Evolutionary conservation across 2,888 invertebrate species (phyloP).

Genomic region (Amiota minor): DNA sequence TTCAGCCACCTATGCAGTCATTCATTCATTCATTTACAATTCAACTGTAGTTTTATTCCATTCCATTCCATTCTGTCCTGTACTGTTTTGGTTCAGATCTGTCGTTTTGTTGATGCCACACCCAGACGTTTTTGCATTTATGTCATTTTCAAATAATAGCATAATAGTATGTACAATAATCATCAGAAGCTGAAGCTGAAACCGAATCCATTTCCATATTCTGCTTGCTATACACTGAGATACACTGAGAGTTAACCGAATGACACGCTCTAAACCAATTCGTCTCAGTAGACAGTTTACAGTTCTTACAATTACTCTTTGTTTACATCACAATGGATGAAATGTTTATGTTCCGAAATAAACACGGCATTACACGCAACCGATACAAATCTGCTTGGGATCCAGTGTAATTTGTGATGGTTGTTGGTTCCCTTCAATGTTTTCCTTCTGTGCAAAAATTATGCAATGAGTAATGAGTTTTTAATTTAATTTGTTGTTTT

Average conservation of each 20-base stretch:
- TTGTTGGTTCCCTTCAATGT: too few relatives aligned
- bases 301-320: slow-evolving; percentile 1
- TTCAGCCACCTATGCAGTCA: slow-evolving; percentile 41
- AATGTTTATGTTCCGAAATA: neutral
- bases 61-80: too few relatives aligned
- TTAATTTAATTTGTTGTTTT: too few relatives aligned
- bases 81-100: slow-evolving; percentile 51
- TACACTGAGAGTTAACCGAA: neutral
- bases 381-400: neutral
- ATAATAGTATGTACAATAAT: too few relatives aligned
- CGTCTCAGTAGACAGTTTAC: slow-evolving; percentile 4
- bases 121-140: slow-evolving; percentile 61
- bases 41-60: too few relatives aligned
- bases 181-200: too few relatives aligned
- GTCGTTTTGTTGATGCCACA: slow-evolving; percentile 45
- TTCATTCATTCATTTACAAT: slow-evolving; percentile 50
- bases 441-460: too few relatives aligned
- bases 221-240: too few relatives aligned
- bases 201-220: too few relatives aligned
- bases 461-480: too few relatives aligned
- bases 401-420: too few relatives aligned
- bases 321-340: slow-evolving; percentile 1
- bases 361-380: neutral
- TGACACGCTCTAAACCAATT: neutral
- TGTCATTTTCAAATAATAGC: slow-evolving; percentile 25